Base-by-base conservation (phyloP, 2,113 vertebrate species). In the Heterotilapia buettikoferi region DNA sequence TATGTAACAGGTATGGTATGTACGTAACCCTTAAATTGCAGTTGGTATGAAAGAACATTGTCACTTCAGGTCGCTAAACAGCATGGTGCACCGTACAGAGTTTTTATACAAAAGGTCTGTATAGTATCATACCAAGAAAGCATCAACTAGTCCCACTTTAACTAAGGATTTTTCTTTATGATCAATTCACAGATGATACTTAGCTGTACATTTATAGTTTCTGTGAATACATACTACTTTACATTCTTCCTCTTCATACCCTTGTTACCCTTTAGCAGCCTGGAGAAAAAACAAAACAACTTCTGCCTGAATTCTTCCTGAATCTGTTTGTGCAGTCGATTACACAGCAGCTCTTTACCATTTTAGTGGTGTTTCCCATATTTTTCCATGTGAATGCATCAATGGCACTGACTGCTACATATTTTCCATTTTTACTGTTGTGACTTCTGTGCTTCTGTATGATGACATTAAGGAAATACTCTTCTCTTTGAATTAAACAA, bases 311-410 rank as follows among this genome's bases (percentile, higher is more conserved):
- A 43, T 88, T 86, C 47, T 81, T 1, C 9, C 18, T 38, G 10
- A 79, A n/a, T 87, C 83, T 86, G 59, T 86, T 84, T 50, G 47
- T 89, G 66, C 90, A 90, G 86, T 91, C 8, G 33, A 91, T 91
- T 90, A 78, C 86, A 83, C 88, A 86, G 54, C 68, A 29, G 68
- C 76, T 63, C 86, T 85, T 92, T 80, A 52, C 53, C 89, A 78
- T 88, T 90, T 85, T 31, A 84, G 56, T 50, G 61, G 78, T 18
- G 63, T 68, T 79, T 81, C 76, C 76, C 50, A 66, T 84, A 66
- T 82, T 86, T 86, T 90, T 86, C 88, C 80, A 68, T 31, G 31
- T 85, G 81, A 86, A 88, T 57, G 88, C 84, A 80, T 78, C 83
- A 13, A 18, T 68, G 81, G 24, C 33, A 82, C 88, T 80, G 84